Conservation (phyloP, 2,888 invertebrate species). For the Cheilosia urbana region DNA sequence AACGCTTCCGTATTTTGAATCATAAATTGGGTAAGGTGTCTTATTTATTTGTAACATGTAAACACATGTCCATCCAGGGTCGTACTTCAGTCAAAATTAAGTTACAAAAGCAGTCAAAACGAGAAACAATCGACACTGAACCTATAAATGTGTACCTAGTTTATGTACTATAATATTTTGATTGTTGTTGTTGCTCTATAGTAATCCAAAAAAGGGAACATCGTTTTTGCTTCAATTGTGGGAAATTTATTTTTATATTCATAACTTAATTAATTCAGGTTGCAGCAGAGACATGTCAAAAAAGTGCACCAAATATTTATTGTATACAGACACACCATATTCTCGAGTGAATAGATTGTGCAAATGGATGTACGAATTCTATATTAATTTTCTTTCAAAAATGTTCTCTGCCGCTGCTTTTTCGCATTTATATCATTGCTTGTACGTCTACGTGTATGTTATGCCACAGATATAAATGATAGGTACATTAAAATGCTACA, state of each 20-base stretch:
- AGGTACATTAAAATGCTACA: slow-evolving; percentile 3
- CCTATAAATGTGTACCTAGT: neutral
- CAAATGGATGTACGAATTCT: slow-evolving; percentile 13
- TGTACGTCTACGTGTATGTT: neutral
- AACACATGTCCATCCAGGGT: neutral
- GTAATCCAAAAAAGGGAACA: neutral
- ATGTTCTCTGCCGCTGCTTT: slow-evolving; percentile 8
- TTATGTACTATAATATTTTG: neutral
- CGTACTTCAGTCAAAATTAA: neutral
- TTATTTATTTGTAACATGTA: neutral
- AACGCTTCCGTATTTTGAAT: too few relatives aligned
- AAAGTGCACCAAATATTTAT: slow-evolving; percentile 30
- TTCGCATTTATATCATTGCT: slow-evolving; percentile 9
- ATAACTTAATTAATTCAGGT: slow-evolving; percentile 50
- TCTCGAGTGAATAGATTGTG: neutral
- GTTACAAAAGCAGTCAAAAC: neutral
- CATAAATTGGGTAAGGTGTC: neutral
- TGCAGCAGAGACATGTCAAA: slow-evolving; percentile 34
- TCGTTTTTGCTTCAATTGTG: slow-evolving; percentile 2
- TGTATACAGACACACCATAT: slow-evolving; percentile 11
- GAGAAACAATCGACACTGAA: neutral
- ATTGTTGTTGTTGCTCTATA: neutral
- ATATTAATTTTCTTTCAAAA: slow-evolving; percentile 24
- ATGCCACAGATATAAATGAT: slow-evolving; percentile 15
- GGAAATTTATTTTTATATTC: slow-evolving; percentile 31